Evolutionary conservation across 2,797 vertebrate genomes (phyloP).

Genomic region (Bovichtus variegatus): DNA sequence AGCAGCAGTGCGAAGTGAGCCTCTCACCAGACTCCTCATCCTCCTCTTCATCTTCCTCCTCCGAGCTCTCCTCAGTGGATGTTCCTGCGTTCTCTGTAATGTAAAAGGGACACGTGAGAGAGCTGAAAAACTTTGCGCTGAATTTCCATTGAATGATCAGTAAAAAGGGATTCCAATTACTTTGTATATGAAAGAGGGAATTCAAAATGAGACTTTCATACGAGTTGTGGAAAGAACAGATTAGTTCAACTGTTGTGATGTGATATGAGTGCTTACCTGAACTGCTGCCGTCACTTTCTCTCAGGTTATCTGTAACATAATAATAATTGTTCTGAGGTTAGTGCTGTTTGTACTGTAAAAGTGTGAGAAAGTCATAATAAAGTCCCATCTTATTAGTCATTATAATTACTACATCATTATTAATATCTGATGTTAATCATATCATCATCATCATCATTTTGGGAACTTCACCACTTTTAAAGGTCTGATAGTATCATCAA

Average conservation of each 20-base stretch:
- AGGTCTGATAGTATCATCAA: background rate
- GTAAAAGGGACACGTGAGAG: background rate
- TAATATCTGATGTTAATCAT: background rate
- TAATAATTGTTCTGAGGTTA: constrained; percentile 8
- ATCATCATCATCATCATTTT: background rate
- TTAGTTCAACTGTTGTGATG: background rate
- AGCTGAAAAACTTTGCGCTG: background rate
- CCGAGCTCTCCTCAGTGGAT: constrained; percentile 78
- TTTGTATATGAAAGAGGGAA: background rate
- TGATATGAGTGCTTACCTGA: constrained; percentile 66
- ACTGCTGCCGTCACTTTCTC: constrained; percentile 72
- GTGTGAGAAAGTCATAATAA: background rate
- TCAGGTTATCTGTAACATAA: constrained; percentile 69
- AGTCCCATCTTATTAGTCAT: constrained; percentile 18
- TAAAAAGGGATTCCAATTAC: background rate
- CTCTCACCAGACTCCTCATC: constrained; percentile 70
- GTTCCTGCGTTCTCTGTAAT: constrained; percentile 72
- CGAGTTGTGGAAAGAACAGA: background rate
- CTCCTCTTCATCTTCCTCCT: constrained; percentile 72
- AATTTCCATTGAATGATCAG: background rate
- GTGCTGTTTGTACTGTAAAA: background rate
- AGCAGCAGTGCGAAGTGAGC: background rate
- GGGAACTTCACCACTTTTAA: constrained; percentile 4
- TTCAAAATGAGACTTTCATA: background rate
- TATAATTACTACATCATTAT: background rate